Conservation (phyloP, 2,113 vertebrate species). For the Balaenoptera acutorostrata region DNA sequence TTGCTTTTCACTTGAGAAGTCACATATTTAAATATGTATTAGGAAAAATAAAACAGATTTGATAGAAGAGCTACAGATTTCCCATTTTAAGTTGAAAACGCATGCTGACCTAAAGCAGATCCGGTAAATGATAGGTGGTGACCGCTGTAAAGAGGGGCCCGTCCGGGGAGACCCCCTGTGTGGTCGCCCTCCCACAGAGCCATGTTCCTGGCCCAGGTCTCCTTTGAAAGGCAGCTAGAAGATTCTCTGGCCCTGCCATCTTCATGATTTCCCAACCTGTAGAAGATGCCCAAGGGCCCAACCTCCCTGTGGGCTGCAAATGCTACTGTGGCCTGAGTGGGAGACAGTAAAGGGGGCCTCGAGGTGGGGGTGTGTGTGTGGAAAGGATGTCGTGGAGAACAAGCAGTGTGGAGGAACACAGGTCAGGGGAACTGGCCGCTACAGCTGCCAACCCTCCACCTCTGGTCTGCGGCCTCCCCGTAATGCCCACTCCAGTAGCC, state of each 20-base stretch:
- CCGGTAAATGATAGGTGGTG: fast-evolving
- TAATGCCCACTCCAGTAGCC: neutral
- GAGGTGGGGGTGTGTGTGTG: neutral
- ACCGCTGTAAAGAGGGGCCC: neutral
- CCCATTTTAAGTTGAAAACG: neutral
- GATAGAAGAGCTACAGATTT: neutral
- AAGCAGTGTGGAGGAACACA: neutral
- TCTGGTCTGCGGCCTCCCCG: neutral
- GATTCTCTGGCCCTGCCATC: neutral
- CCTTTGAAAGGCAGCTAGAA: neutral
- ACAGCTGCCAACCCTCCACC: neutral
- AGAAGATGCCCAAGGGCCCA: neutral
- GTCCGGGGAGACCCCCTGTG: neutral
- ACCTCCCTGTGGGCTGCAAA: too few relatives aligned
- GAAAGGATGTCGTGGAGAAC: neutral
- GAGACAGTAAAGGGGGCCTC: neutral
- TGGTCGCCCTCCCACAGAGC: neutral
- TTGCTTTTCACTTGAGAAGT: neutral
- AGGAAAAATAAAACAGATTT: neutral
- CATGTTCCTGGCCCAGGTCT: neutral
- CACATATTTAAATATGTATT: neutral
- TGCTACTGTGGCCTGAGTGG: fast-evolving
- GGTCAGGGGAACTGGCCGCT: neutral
- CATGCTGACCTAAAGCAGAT: fast-evolving
- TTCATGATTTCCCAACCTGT: neutral